Base-by-base conservation (phyloP, 2,113 vertebrate species). In the Ammodytes marinus region DNA sequence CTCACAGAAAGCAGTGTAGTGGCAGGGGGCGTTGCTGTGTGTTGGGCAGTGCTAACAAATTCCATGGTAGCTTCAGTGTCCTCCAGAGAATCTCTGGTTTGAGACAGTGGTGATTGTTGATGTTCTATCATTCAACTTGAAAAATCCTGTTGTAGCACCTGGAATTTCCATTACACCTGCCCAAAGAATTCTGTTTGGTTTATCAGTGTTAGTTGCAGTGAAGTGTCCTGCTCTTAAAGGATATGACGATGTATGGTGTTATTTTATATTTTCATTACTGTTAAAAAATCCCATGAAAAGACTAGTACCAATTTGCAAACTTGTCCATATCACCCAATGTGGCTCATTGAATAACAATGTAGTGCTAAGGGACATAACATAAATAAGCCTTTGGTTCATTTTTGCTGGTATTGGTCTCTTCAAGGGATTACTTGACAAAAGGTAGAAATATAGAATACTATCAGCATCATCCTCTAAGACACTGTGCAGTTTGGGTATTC, bases 191-290 rank as follows among this genome's bases (percentile, higher is more conserved):
- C 19, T 66, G 57, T 77, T 72, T 42, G 71, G 27, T 69, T 72
- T 66, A 50, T 79, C 54, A 39, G 37, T 73, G 69, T 69, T n/a
- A 70, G 49, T 78, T 85, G 69, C 58, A 77, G 19, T 85, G 74
- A 77, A 68, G 76, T 88, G 77, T 85, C 78, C 76, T 73, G 84
- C 77, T 85, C 86, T 88, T 81, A 77, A 90, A 82, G 59, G 76
- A 17, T 53, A 65, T 2, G 2, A 39, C 52, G 27, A 27, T 27
- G 27, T 27, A 27, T 78, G 49, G 19, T 68, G 68, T 47, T 81
- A 61, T 81, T 65, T 45, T 13, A 61, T 52, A 57, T 74, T 47
- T 74, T 78, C 72, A 12, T 70, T 55, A 59, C 80, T 82, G 67
- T 70, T 13, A 11, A n/a, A 9, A 63, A 49, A 69, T 80, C n/a